These are phyloP conservation scores for Eristalis arbustorum DNA, from an alignment of 2,888 invertebrate genomes.

Conservation along the genomic window DNA sequence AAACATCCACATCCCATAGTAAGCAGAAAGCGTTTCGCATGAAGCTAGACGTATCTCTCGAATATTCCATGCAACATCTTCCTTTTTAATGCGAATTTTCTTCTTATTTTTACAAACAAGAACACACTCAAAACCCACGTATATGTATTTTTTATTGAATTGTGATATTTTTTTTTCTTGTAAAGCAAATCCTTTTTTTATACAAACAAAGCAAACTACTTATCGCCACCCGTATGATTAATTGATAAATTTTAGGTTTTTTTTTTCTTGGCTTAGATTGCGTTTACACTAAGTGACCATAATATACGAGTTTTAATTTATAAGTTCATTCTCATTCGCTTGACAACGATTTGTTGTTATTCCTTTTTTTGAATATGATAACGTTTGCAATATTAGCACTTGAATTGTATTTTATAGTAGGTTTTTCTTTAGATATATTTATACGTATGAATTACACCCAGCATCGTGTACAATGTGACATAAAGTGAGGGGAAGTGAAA, in stretches of 20 bases:
- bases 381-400: too few relatives aligned
- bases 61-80: background rate
- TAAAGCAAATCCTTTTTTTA: constrained; percentile 44
- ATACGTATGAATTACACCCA: too few relatives aligned
- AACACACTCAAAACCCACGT: constrained; percentile 26
- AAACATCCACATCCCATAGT: background rate
- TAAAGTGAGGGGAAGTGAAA: too few relatives aligned
- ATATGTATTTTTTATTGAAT: constrained; percentile 60
- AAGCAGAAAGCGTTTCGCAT: background rate
- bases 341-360: too few relatives aligned
- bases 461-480: too few relatives aligned
- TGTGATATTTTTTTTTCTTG: constrained; percentile 69
- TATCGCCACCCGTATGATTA: constrained; percentile 12
- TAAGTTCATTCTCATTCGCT: background rate
- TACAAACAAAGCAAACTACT: constrained; percentile 20
- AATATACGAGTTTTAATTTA: background rate
- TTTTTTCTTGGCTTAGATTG: background rate
- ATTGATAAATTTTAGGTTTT: background rate
- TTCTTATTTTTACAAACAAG: background rate
- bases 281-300: background rate
- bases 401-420: too few relatives aligned
- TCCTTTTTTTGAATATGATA: too few relatives aligned
- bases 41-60: background rate
- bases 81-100: background rate
- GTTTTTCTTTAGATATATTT: too few relatives aligned